A percentile compares a stretch with the other conserved stretches of the same genome.
phyloP scores from a whole-genome alignment of 1,140 invertebrate species.

The Oedothorax gibbosus region DNA sequence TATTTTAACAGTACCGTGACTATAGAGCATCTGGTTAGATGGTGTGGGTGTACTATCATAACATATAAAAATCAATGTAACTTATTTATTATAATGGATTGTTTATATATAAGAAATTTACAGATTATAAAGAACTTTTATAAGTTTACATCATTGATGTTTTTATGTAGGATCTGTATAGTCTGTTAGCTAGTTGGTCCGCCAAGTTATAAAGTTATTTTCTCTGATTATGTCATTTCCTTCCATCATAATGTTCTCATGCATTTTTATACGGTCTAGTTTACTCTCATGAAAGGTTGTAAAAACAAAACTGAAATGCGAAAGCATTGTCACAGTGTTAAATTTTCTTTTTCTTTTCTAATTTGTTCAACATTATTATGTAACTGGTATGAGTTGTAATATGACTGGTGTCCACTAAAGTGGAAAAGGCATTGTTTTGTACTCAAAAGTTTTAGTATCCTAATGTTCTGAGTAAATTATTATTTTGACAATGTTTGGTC shows the following conservation, averaged over 20 bases:
- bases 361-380: not conserved
- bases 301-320: constrained; percentile 31
- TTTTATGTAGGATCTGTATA: constrained; percentile 23
- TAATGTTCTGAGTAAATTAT: constrained; percentile 35
- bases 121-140: constrained; percentile 37
- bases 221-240: not conserved
- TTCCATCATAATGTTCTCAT: constrained; percentile 12
- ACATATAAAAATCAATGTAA: constrained; percentile 38
- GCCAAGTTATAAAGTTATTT: constrained; percentile 27
- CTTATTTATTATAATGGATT: constrained; percentile 39
- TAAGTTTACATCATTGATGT: constrained; percentile 2
- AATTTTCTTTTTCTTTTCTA: constrained; percentile 9
- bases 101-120: constrained; percentile 27
- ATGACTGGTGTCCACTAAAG: constrained; percentile 7
- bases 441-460: constrained; percentile 28
- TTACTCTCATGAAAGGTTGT: constrained; percentile 26
- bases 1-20: constrained; percentile 17
- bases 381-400: constrained; percentile 12
- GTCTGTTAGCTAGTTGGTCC: constrained; percentile 40
- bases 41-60: constrained; percentile 39
- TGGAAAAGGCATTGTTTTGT: constrained; percentile 31
- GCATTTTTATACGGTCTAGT: constrained; percentile 25
- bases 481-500: constrained; percentile 23
- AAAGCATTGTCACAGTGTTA: constrained; percentile 37
- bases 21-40: constrained; percentile 11